phyloP scores from a whole-genome alignment of 2,113 vertebrate species.

The Epinephelus moara region DNA sequence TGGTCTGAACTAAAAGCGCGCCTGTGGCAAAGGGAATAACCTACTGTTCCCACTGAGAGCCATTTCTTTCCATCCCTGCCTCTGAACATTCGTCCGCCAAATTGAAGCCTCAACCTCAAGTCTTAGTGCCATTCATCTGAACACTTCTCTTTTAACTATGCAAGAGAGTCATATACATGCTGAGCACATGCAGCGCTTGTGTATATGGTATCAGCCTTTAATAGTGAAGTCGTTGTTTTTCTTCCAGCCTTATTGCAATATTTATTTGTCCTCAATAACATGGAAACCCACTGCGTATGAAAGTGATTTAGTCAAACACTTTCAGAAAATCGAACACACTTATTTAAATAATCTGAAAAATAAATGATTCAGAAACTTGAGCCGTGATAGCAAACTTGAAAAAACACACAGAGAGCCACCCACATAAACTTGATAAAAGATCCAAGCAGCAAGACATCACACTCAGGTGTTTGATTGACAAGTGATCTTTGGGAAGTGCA shows the following conservation, averaged over 20 bases:
- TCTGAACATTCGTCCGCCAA: slow-evolving; percentile 53
- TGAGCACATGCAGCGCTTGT: not conserved
- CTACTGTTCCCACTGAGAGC: slow-evolving; percentile 59
- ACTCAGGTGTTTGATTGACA: slow-evolving; percentile 19
- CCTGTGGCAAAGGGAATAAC: slow-evolving; percentile 69
- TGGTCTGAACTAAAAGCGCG: slow-evolving; percentile 68
- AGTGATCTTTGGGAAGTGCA: slow-evolving; percentile 17
- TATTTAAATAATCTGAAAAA: not conserved
- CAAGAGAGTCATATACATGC: slow-evolving; percentile 24
- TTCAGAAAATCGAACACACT: not conserved
- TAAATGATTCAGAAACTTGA: not conserved
- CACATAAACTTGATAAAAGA: not conserved
- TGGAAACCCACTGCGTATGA: not conserved
- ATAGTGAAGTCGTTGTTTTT: not conserved
- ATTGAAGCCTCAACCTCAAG: slow-evolving; percentile 68
- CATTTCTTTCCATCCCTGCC: slow-evolving; percentile 62
- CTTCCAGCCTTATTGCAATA: not conserved
- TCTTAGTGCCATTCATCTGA: slow-evolving; percentile 71
- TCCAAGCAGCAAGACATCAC: slow-evolving; percentile 13
- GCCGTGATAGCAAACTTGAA: not conserved
- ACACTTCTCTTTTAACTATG: slow-evolving; percentile 20
- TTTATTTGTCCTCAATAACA: not conserved
- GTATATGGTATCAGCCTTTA: not conserved
- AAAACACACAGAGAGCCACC: no score
- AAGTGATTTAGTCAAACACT: not conserved